Evolutionary conservation across 2,888 invertebrate genomes (phyloP), one percentile per base, ranked within the genome.

Genomic region (Brenthis daphne): DNA sequence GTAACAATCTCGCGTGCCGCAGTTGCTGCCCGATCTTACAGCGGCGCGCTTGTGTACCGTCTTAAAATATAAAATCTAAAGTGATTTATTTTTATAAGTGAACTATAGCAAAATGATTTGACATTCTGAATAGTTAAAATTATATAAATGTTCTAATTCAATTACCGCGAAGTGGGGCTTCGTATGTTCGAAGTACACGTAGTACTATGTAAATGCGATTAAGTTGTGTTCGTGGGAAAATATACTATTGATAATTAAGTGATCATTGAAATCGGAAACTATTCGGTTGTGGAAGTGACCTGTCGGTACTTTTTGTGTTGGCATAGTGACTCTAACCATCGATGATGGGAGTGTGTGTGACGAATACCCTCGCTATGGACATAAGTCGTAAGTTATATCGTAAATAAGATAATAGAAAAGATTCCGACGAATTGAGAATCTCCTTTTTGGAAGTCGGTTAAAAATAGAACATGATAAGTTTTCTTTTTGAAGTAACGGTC

Each of bases 341-440:
- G 37, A 72, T 73, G 72, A 90, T 90, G 90, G 90, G 90, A 74
- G 90, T 90, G 65, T 88, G 84, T 79, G 84, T 90, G 43, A 84
- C 88, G 3, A 89, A 82, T 72, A 90, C 90, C 48, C 77, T 92
- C 73, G 90, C 91, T 24, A 91, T 92, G 92, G 92, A 92, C 75
- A 84, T 91, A 68, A 88, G 85, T 74, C 90, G 92, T 92, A 81
- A 91, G 91, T 91, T 80, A 47, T 43, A 64, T 33, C 50, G n/a
- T 47, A 47, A 43, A 47, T 58, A 16, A 16, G 20, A 16, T 53
- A 6, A 16, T 53, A 16, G 11, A 20, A 20, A 20, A 20, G 20
- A 20, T 20, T 20, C 20, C 20, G 20, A 20, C 1, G 20, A 20
- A 20, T 20, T 20, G 20, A 20, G 20, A 20, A 20, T 1, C 20